phyloP scores from a whole-genome alignment of 1,140 invertebrate species.

The Galleria mellonella region DNA sequence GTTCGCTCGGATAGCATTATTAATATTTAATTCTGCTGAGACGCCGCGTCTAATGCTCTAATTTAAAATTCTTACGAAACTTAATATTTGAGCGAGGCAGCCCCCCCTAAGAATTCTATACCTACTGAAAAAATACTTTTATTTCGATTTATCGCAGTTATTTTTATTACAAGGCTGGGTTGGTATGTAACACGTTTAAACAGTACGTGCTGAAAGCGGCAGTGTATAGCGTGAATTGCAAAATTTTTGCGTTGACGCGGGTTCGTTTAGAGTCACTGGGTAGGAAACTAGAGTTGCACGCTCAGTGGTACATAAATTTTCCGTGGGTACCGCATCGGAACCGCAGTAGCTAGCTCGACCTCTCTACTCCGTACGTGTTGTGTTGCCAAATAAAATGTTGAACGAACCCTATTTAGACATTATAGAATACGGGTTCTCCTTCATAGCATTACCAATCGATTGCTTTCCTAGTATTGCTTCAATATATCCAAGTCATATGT shows the following conservation, averaged over 20 bases:
- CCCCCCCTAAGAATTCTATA: slow-evolving; percentile 34
- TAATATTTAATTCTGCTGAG: slow-evolving; percentile 63
- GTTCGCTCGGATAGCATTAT: slow-evolving; percentile 52
- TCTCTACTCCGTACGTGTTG: slow-evolving; percentile 50
- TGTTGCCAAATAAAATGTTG: slow-evolving; percentile 46
- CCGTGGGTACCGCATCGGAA: slow-evolving; percentile 54
- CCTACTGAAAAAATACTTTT: slow-evolving; percentile 33
- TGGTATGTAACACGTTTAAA: slow-evolving; percentile 4
- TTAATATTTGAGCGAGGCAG: slow-evolving; percentile 63
- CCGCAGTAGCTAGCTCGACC: slow-evolving; percentile 55
- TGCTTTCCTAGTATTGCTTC: too few species aligned
- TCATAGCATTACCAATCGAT: too few species aligned
- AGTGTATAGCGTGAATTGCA: slow-evolving; percentile 30
- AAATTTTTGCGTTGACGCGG: slow-evolving; percentile 27
- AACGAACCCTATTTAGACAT: slow-evolving; percentile 25
- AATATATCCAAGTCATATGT: too few species aligned
- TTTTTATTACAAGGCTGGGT: slow-evolving; percentile 38
- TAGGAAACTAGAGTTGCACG: slow-evolving; percentile 47
- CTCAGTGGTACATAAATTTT: slow-evolving; percentile 67
- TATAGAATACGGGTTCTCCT: not conserved
- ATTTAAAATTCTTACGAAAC: slow-evolving; percentile 69
- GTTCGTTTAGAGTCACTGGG: slow-evolving; percentile 28
- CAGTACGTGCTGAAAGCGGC: slow-evolving; percentile 16
- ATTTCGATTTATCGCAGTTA: slow-evolving; percentile 40
- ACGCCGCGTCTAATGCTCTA: slow-evolving; percentile 52